Evolutionary conservation across 2,797 vertebrate genomes (phyloP).

Genomic region (Catostomus latipinnis): DNA sequence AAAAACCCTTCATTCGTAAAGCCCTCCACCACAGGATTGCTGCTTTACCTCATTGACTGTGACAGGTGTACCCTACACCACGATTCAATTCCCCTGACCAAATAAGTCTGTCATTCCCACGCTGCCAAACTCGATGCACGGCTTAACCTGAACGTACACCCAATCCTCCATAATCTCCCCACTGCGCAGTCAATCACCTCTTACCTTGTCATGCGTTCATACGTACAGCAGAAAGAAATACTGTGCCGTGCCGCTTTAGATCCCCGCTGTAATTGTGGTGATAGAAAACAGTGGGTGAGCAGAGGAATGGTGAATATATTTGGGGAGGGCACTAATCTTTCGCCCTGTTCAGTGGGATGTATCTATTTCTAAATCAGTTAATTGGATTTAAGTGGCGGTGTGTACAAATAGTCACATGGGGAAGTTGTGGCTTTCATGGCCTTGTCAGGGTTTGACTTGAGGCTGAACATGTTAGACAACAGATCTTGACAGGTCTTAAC

Average conservation of each 20-base stretch:
- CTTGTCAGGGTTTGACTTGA: background rate
- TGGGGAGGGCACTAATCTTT: background rate
- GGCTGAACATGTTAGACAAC: background rate
- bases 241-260: background rate
- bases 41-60: constrained; percentile 63
- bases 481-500: background rate
- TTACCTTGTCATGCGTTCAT: constrained; percentile 3
- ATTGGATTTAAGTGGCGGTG: constrained; percentile 17
- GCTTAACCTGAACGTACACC: constrained; percentile 59
- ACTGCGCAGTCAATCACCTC: constrained; percentile 56
- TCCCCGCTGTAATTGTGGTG: background rate
- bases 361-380: constrained; percentile 27
- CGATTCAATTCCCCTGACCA: constrained; percentile 66
- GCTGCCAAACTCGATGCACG: constrained; percentile 32
- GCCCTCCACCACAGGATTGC: constrained; percentile 29
- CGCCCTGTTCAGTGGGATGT: background rate
- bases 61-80: constrained; percentile 58
- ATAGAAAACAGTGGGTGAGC: background rate
- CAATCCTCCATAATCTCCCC: constrained; percentile 72
- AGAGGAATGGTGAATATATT: background rate
- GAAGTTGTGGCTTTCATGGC: background rate
- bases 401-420: constrained; percentile 23
- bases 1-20: background rate
- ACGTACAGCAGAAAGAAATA: background rate
- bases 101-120: constrained; percentile 66